Conservation (phyloP, 1,140 invertebrate genomes). For the Tenebrio molitor region DNA sequence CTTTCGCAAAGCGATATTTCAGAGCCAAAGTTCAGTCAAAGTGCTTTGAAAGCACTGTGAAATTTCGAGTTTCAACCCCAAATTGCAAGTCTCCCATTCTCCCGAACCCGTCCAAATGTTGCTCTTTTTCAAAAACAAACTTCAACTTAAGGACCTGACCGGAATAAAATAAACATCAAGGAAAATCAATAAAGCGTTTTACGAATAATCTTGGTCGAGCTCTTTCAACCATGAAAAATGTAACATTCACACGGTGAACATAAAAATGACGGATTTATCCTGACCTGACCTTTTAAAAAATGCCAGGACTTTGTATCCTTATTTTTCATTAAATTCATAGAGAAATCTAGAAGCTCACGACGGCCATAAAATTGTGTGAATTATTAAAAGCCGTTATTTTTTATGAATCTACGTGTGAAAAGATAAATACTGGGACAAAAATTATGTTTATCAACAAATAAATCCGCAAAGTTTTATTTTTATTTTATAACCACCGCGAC, state of each 20-base stretch:
- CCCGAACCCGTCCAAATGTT: neutral
- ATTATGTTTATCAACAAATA: neutral
- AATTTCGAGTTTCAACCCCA: neutral
- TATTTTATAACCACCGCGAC: neutral
- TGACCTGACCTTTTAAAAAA: slow-evolving; percentile 37
- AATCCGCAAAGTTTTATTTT: neutral
- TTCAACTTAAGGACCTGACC: neutral
- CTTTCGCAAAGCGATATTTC: too few relatives aligned
- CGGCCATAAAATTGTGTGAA: too few relatives aligned
- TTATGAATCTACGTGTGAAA: too few relatives aligned
- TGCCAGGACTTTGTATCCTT: slow-evolving; percentile 10
- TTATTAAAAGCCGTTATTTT: too few relatives aligned
- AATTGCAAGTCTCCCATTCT: neutral
- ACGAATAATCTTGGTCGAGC: neutral
- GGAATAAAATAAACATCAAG: neutral
- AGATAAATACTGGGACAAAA: too few relatives aligned
- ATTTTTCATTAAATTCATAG: slow-evolving; percentile 11
- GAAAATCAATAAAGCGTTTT: slow-evolving; percentile 17
- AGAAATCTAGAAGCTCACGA: neutral
- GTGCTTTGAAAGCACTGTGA: too few relatives aligned
- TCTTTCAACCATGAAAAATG: slow-evolving; percentile 18
- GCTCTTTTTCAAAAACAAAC: neutral
- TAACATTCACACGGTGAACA: slow-evolving; percentile 20
- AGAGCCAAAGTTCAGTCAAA: too few relatives aligned
- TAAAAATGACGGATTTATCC: slow-evolving; percentile 27